Percentiles rank a stretch among this genome's conserved stretches.
Conservation (phyloP, 2,888 invertebrate species). For the Meiosimyza platycephala region DNA sequence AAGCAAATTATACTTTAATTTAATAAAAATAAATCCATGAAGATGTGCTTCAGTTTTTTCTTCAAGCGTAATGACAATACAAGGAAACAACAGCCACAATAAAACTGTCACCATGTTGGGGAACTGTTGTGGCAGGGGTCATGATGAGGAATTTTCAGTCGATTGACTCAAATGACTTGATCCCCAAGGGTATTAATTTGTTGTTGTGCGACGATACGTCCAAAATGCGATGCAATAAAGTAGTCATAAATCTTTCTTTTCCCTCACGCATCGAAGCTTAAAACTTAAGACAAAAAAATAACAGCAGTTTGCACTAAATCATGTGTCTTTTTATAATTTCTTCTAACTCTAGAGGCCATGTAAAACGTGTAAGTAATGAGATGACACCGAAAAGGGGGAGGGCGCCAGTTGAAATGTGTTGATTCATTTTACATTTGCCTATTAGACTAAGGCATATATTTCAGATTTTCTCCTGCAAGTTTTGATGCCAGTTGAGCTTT, state of each 20-base stretch:
- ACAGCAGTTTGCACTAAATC: conserved; percentile 10
- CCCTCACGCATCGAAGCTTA: not conserved
- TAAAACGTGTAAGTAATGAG: no score
- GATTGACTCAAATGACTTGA: not conserved
- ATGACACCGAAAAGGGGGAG: no score
- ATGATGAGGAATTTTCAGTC: not conserved
- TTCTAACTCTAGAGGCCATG: no score
- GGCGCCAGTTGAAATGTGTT: no score
- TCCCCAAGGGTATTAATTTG: conserved; percentile 2
- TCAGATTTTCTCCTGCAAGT: no score
- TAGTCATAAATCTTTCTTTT: conserved; percentile 22
- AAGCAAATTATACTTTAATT: not conserved
- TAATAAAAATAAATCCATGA: no score
- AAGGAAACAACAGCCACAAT: not conserved
- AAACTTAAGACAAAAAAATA: no score
- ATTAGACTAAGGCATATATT: no score
- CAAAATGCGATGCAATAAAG: not conserved
- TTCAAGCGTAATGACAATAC: no score
- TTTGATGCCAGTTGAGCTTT: no score
- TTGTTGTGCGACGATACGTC: not conserved
- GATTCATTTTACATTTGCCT: no score
- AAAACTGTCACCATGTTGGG: conserved; percentile 12
- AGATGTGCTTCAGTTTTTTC: no score
- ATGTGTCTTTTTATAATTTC: not conserved
- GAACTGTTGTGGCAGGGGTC: not conserved